Evolutionary conservation across 64 coral and sea anemone genomes (phyloP).

Genomic region (Catalaphyllia jardinei): DNA sequence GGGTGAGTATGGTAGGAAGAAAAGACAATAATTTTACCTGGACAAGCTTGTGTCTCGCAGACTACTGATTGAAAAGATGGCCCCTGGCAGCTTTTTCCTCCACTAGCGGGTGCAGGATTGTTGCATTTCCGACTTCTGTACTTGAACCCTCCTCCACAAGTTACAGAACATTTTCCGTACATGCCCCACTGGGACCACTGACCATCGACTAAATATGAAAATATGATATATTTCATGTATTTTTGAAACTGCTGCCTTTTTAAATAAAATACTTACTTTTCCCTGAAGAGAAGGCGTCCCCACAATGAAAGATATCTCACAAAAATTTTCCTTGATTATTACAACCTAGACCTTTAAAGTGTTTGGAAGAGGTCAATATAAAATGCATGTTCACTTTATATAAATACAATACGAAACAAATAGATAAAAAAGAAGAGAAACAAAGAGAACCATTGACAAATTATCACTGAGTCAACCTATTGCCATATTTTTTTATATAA

Average conservation of each 20-base stretch:
- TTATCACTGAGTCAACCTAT: no score
- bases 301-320: no score
- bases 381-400: no score
- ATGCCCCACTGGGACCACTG: constrained; percentile 50
- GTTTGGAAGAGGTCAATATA: no score
- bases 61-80: not conserved
- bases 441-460: no score
- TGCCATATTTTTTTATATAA: not conserved
- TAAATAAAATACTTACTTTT: no score
- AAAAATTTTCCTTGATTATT: no score
- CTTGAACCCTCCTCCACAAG: constrained; percentile 30
- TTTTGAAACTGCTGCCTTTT: not conserved
- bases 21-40: not conserved
- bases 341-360: no score
- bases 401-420: no score
- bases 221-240: not conserved
- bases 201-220: constrained; percentile 44
- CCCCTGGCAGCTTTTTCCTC: constrained; percentile 53
- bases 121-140: constrained; percentile 29
- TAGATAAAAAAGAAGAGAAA: no score
- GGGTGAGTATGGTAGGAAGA: no score
- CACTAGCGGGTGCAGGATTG: constrained; percentile 40
- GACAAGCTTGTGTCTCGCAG: not conserved
- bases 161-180: constrained; percentile 14
- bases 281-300: no score